Base-by-base conservation (phyloP, 1,140 invertebrate species). In the Cydia splendana region DNA sequence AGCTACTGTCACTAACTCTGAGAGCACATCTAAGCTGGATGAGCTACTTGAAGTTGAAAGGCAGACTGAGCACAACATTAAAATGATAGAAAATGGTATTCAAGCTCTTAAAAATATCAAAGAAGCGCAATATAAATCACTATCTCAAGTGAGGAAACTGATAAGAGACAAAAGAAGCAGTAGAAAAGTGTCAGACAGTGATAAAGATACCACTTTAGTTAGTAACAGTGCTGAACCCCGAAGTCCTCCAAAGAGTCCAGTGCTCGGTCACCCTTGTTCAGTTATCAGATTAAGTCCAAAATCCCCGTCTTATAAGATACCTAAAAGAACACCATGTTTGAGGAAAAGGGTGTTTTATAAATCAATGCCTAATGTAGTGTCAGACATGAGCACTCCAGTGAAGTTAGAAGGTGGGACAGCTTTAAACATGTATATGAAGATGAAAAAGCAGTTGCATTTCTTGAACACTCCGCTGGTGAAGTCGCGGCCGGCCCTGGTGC, bases 391-490 rank as follows among this genome's bases (percentile, higher is more conserved):
- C n/a, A 84, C 88, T 53, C 88, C 85, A n/a, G 78, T 78, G 6
- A 84, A 84, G 77, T 80, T 82, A 38, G 80, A 81, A 74, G 81
- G 83, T 15, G 79, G 83, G 57, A 83, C 77, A 82, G 90, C 88
- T 34, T 51, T 89, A 4, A 82, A 81, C 71, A 87, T 91, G 82
- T 91, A 93, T 65, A 86, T 93, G 88, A 81, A 88, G 71, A 90
- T 93, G 82, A 93, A 92, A 77, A 80, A 89, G 69, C 81, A 88
- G n/a, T 87, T 92, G 85, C 87, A 86, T 65, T 93, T 92, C 77
- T 77, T 93, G 18, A 90, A 83, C 74, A 92, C 91, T 9, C 91
- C 91, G 12, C 48, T 85, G 53, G 79, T 79, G 12, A 87, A 88
- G 76, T 53, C 80, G 4, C 65, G 65, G 6, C 77, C 74, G 5